Base-by-base conservation (phyloP, 2,888 invertebrate species). In the Synanthedon myopaeformis region DNA sequence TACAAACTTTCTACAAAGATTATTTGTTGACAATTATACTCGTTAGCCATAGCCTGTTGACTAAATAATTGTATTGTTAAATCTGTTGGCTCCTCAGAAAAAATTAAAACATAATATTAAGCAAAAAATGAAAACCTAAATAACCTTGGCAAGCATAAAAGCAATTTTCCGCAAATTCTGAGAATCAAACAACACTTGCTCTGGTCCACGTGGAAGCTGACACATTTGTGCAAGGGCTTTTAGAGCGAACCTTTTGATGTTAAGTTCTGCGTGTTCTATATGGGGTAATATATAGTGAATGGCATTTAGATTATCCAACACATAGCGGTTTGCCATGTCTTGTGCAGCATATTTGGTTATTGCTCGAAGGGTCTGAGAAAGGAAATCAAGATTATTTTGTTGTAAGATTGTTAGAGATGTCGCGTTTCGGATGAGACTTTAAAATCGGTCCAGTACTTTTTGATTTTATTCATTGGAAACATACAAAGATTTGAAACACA, bases 181-280 rank as follows among this genome's bases (percentile, higher is more conserved):
- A 2, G 79, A 57, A 42, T 82, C 69, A 0, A 59, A 65, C 42
- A 89, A 59, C 12, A 90, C 79, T 57, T 84, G 81, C 52, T 85
- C 81, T 0, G 82, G 88, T 0, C 89, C 88, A 42, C 66, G 70
- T 0, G 84, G 79, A 55, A 89, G 62, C 59, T 86, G 82, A 49
- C 87, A 80, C 58, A 90, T 77, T 62, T 89, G 87, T 0, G 89
- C 88, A 42, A 90, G 58, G 0, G 89, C 80, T 60, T 89, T 89
- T 41, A 88, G 64, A 0, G 89, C 83, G 55, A 89, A 90, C 63
- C 90, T 78, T 53, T 70, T 72, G 51, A 85, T 76, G 54, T 85
- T 87, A 53, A 83, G 51, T 60, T 84, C 85, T 0, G 60, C 13
- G 52, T 84, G 79, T 2, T 85, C 83, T 11, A 86, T 65, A 54